Base-by-base conservation (phyloP, 2,888 invertebrate species). In the Syrphus vitripennis region DNA sequence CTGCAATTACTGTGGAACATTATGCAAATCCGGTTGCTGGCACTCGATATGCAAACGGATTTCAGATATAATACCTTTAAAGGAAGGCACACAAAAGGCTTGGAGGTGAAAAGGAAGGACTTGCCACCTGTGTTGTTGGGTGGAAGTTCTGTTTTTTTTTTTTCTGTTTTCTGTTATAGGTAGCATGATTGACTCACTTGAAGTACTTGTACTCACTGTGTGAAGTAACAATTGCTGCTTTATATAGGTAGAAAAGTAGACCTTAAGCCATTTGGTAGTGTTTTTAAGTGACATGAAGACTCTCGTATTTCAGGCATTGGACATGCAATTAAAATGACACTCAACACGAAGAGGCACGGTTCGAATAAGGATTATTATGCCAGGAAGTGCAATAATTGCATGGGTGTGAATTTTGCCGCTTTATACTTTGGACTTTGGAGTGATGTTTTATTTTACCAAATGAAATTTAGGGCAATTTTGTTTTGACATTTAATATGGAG, bases 21-120 rank as follows among this genome's bases (percentile, higher is more conserved):
- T 72, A 77, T 84, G 81, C 71, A 81, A 81, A 84, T 84, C 75
- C 67, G 48, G 29, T 61, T 26, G 40, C 42, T 72, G 67, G 40
- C 76, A 76, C 76, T 84, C 81, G 84, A 84, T 84, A 84, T 84
- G 84, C 81, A 76, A 84, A 84, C 76, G 81, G 71, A 67, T 84
- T 76, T 63, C 45, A 76, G 71, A 81, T 77, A 57, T 53, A 19
- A 55, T 48, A 21, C 42, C 59, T 37, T 74, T n/a, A 4, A 21
- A 50, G 16, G 10, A 34, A 31, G 26, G 48, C n/a, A 24, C n/a
- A 24, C 50, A 48, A 34, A n/a, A 45, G 31, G n/a, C 50, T 16
- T 37, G 31, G 12, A 14, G 53, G 50, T 12, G 16, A 26, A 50
- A 26, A 48, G 21, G 16, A 26, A 48, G 21, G 16, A 31, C n/a